Percentiles rank a stretch among this genome's conserved stretches.
phyloP scores from a whole-genome alignment of 2,113 vertebrate species.

The Charadrius vociferus region DNA sequence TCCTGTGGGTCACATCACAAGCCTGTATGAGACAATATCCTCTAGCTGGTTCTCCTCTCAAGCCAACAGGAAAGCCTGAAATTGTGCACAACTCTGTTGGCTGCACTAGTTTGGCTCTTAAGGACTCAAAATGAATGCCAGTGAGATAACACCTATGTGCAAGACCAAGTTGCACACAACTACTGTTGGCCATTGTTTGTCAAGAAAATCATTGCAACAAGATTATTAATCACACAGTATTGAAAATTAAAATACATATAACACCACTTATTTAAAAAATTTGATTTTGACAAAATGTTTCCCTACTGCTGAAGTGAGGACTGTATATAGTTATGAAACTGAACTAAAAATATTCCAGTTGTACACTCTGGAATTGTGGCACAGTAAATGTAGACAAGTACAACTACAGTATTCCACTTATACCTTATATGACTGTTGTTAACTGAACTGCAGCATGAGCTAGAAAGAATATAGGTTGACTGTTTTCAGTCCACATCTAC shows the following conservation, averaged over 20 bases:
- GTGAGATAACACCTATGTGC: not conserved
- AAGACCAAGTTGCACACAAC: not conserved
- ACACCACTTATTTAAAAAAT: not conserved
- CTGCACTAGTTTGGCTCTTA: not conserved
- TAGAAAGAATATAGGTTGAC: not conserved
- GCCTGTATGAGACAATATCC: not conserved
- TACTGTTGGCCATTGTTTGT: not conserved
- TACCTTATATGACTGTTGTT: not conserved
- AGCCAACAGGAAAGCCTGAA: not conserved
- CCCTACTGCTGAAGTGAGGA: not conserved
- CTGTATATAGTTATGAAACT: not conserved
- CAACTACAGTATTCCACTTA: not conserved
- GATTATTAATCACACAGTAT: not conserved
- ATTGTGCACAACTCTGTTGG: not conserved
- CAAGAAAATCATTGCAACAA: not conserved
- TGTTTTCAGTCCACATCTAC: not conserved
- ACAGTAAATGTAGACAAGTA: not conserved
- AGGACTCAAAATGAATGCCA: not conserved
- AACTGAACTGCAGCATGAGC: not conserved
- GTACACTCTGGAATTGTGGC: not conserved
- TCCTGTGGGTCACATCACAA: not conserved
- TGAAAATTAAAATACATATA: not conserved
- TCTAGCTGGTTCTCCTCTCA: not conserved
- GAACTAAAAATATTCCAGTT: not conserved
- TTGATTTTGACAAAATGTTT: not conserved